Base-by-base conservation (phyloP, 2,797 vertebrate species). In the Amblyopsis hoosieri region DNA sequence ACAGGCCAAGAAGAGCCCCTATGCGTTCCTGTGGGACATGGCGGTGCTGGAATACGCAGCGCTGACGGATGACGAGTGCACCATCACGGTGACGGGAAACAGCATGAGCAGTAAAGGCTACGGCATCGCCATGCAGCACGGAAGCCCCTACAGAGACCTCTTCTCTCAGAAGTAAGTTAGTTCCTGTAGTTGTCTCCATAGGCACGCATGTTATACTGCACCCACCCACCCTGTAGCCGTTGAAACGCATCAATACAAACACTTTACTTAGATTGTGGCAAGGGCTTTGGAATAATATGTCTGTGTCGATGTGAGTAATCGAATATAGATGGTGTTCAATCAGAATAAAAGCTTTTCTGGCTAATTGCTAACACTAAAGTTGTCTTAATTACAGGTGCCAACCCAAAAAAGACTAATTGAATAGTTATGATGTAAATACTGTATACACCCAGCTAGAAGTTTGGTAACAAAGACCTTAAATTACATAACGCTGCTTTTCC, bases 21-120 rank as follows among this genome's bases (percentile, higher is more conserved):
- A 96, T 4, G 97, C 97, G 19, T 99, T 99, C 82, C 92, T 99
- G 74, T 99, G 98, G 98, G 98, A 99, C 76, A 93, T 96, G 89
- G 96, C 98, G 0, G 96, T 98, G 80, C 94, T 99, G 64, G 97
- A 99, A 81, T 99, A 99, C 0, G 95, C 96, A 0, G 96, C 98
- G 0, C 90, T 99, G 85, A 99, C 95, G 0, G 98, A 99, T 3
- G 95, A 97, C 0, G 97, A 99, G 68, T 99, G 98, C 85, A 95
- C 95, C 0, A 90, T 99, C 83, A 96, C 94, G 0, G 94, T 98
- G 64, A 93, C 95, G 0, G 94, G 96, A 64, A 98, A 94, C 91
- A 93, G 95, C 81, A 91, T 97, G 88, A 97, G 96, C 90, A 99
- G 94, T 90, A 94, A 97, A 88, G 98, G 98, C 70, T 99, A 99